phyloP scores from a whole-genome alignment of 1,140 invertebrate species.

The Drusus annulatus region DNA sequence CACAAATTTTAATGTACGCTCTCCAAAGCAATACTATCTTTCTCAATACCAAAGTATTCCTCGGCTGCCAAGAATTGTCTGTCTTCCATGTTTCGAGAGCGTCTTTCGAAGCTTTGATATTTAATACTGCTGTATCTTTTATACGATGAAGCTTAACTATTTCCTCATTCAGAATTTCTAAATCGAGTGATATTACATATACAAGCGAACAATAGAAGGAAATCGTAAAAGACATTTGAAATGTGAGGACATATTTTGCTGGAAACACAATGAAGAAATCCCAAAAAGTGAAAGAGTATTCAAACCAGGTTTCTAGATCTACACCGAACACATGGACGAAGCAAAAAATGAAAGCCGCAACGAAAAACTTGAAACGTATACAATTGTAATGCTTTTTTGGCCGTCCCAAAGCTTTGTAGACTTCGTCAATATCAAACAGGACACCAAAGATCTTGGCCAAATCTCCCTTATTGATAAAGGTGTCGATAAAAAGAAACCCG shows the following conservation, averaged over 20 bases:
- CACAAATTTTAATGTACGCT: slow-evolving; percentile 6
- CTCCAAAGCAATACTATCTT: neutral
- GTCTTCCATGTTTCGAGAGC: neutral
- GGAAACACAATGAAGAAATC: neutral
- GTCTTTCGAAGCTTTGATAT: neutral
- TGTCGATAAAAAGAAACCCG: neutral
- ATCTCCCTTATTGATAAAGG: neutral
- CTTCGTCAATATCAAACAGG: neutral
- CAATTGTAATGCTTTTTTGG: neutral
- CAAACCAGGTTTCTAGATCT: neutral
- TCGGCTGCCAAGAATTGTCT: neutral
- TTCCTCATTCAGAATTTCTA: slow-evolving; percentile 2
- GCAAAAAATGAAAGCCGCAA: too few species aligned
- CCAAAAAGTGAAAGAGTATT: neutral
- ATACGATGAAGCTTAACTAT: neutral
- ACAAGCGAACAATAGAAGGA: neutral
- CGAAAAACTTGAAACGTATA: neutral
- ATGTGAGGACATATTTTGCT: neutral
- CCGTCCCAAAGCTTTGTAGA: neutral
- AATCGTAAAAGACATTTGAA: neutral
- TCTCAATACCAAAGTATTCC: neutral
- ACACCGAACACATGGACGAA: neutral
- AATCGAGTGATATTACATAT: neutral
- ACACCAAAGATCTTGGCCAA: neutral
- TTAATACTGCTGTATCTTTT: neutral